phyloP scores from a whole-genome alignment of 2,888 invertebrate species.

The Ophion obscuratus region DNA sequence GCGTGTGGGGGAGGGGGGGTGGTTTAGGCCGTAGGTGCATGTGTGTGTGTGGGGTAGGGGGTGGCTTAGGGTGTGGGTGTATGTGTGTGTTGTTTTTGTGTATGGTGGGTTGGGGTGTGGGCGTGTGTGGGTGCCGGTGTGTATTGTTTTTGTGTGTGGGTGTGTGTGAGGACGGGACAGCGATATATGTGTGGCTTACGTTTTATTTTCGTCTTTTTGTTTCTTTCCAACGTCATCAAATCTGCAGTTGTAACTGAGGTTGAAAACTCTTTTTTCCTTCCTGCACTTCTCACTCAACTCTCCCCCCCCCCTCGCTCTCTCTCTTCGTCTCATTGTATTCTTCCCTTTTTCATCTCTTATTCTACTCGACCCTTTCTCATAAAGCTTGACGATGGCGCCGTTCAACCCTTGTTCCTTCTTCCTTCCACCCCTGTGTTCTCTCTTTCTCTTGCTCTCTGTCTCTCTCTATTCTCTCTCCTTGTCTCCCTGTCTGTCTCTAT shows the following conservation, averaged over 20 bases:
- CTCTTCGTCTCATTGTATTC: conserved; percentile 35
- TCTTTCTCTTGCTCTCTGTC: conserved; percentile 7
- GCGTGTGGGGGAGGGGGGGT: too few species aligned
- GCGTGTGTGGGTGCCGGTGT: too few species aligned
- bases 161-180: too few species aligned
- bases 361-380: conserved; percentile 44
- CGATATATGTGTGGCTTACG: background rate
- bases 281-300: conserved; percentile 16
- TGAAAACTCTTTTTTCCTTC: conserved; percentile 43
- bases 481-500: conserved; percentile 21
- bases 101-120: too few species aligned
- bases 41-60: too few species aligned
- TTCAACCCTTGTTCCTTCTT: conserved; percentile 33
- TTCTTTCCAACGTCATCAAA: conserved; percentile 51
- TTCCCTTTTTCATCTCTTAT: conserved; percentile 48
- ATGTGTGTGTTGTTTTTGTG: too few species aligned
- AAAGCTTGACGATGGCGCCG: conserved; percentile 42
- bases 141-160: background rate
- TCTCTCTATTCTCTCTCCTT: conserved; percentile 15
- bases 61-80: too few species aligned
- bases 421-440: conserved; percentile 39
- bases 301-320: conserved; percentile 12
- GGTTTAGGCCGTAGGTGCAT: too few species aligned
- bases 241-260: conserved; percentile 12
- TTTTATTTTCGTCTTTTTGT: conserved; percentile 33